Evolutionary conservation across 2,113 vertebrate species (phyloP).

Genomic region (Bubo blakistoni): DNA sequence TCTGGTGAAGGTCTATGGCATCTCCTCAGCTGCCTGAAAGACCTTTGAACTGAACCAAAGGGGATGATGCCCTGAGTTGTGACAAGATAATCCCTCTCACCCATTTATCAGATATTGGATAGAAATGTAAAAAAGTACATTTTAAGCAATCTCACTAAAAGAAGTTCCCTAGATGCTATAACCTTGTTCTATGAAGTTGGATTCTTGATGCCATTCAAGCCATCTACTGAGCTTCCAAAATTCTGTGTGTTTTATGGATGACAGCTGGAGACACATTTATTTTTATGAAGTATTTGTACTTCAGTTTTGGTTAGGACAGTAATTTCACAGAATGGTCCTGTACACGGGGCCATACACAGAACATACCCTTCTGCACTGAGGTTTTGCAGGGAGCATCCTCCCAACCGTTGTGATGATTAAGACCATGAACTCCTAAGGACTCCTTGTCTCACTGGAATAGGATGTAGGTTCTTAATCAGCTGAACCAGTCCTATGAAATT

Average conservation of each 20-base stretch:
- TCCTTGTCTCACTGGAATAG: neutral
- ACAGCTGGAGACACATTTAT: neutral
- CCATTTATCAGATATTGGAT: rapidly evolving
- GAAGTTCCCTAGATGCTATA: neutral
- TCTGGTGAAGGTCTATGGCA: neutral
- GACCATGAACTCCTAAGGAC: neutral
- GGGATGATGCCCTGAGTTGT: neutral
- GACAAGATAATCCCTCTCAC: neutral
- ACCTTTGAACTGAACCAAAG: neutral
- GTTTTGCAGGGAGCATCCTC: neutral
- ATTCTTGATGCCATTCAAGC: neutral
- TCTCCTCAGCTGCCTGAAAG: neutral
- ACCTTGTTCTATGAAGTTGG: neutral
- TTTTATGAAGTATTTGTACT: neutral
- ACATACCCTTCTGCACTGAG: neutral
- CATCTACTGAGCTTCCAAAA: neutral
- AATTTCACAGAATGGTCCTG: neutral
- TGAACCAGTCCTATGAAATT: neutral
- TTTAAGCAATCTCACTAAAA: neutral
- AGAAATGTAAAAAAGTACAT: neutral
- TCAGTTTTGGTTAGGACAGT: neutral
- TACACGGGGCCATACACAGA: neutral
- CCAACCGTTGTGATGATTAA: neutral
- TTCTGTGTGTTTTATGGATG: neutral
- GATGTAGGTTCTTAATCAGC: neutral